Conservation (phyloP, 2,797 vertebrate species). For the Gila robusta region DNA sequence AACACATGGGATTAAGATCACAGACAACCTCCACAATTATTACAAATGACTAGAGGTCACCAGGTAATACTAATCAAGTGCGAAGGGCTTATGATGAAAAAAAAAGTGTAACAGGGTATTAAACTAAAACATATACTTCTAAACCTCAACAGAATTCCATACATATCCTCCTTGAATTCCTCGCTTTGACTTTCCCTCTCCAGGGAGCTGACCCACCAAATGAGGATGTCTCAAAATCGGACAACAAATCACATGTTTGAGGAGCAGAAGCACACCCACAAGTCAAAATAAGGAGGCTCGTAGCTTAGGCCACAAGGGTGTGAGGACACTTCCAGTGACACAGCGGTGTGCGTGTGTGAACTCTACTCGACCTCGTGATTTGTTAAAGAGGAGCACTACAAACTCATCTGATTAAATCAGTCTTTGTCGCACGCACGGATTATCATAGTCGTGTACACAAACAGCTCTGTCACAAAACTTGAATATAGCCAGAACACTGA, state of each 20-base stretch:
- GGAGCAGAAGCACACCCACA: slow-evolving; percentile 21
- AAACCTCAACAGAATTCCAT: neutral
- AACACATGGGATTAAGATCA: no score
- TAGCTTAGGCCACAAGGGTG: neutral
- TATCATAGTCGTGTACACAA: slow-evolving; percentile 61
- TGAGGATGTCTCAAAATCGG: slow-evolving; percentile 17
- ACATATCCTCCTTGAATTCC: slow-evolving; percentile 6
- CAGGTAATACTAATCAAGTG: no score
- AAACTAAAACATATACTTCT: neutral
- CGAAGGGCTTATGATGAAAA: neutral
- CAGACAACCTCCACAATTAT: no score
- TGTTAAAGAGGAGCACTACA: slow-evolving; percentile 57
- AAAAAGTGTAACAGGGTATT: neutral
- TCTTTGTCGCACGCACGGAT: slow-evolving; percentile 19
- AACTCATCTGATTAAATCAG: slow-evolving; percentile 59
- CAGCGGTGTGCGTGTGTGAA: slow-evolving; percentile 47
- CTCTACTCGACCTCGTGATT: slow-evolving; percentile 59
- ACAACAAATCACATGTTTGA: slow-evolving; percentile 37
- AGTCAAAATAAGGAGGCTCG: slow-evolving; percentile 7
- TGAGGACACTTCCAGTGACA: slow-evolving; percentile 9
- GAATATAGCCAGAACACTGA: neutral
- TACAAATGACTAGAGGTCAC: no score
- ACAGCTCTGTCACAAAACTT: slow-evolving; percentile 55
- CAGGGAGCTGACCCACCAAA: slow-evolving; percentile 12
- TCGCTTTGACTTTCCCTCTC: neutral